These are phyloP conservation scores for Amiota communis DNA, from an alignment of 2,888 invertebrate species.

Conservation along the genomic window DNA sequence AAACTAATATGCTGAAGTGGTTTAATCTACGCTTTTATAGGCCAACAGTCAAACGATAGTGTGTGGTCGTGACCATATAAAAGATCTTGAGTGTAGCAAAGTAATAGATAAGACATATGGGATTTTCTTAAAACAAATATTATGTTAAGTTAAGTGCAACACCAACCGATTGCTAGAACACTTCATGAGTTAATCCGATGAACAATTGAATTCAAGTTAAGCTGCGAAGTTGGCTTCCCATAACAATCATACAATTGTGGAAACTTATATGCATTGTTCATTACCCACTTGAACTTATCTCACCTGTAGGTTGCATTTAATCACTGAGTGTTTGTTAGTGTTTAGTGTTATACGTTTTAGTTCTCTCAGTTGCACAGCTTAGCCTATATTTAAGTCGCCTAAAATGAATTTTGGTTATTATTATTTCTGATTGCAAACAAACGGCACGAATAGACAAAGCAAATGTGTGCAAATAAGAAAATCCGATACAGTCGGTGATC, in stretches of 20 bases:
- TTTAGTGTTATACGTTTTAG: not conserved
- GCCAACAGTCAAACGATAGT: too few species aligned
- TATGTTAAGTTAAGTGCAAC: not conserved
- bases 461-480: too few species aligned
- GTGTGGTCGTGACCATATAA: too few species aligned
- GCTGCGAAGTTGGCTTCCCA: too few species aligned
- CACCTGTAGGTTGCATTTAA: too few species aligned
- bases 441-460: too few species aligned
- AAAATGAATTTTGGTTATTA: slow-evolving; percentile 81
- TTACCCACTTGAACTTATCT: too few species aligned
- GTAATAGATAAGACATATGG: not conserved
- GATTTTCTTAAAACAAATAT: not conserved
- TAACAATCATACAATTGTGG: not conserved
- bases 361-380: slow-evolving; percentile 68
- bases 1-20: not conserved
- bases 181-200: not conserved
- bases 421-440: slow-evolving; percentile 62
- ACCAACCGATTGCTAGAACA: too few species aligned
- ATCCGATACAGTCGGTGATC: too few species aligned
- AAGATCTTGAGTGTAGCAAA: too few species aligned
- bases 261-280: not conserved
- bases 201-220: not conserved
- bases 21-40: not conserved
- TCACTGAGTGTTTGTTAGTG: not conserved
- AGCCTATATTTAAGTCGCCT: slow-evolving; percentile 79